Conservation (phyloP, 2,113 vertebrate species). For the Antechinus stuartii region DNA sequence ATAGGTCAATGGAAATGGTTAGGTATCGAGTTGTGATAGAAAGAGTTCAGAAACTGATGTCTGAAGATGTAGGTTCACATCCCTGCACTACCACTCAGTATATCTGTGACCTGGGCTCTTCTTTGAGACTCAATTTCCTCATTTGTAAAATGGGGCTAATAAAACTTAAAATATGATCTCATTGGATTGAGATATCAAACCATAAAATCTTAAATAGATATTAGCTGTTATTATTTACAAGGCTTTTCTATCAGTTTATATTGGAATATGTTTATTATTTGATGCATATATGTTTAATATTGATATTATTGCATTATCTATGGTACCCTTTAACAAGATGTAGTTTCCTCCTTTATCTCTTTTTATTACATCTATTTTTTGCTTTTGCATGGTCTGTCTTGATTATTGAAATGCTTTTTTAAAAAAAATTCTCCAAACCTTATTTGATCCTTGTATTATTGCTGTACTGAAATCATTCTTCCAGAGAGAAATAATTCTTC, state of each 20-base stretch:
- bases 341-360: too few relatives aligned
- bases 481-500: too few relatives aligned
- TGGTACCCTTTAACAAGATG: too few relatives aligned
- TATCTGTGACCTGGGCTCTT: background rate
- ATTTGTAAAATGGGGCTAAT: background rate
- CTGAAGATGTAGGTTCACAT: background rate
- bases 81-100: background rate
- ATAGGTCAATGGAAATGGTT: background rate
- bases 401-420: too few relatives aligned
- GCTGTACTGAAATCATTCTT: too few relatives aligned
- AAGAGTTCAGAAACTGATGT: background rate
- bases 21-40: background rate
- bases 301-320: too few relatives aligned
- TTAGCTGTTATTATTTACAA: too few relatives aligned
- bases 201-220: background rate
- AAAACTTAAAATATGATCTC: background rate
- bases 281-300: too few relatives aligned
- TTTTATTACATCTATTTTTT: too few relatives aligned
- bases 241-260: background rate
- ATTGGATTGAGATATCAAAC: background rate
- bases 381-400: too few relatives aligned
- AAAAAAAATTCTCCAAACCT: too few relatives aligned
- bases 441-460: too few relatives aligned
- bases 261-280: background rate
- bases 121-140: background rate